phyloP scores from a whole-genome alignment of 2,113 vertebrate genomes.

The Otolemur garnettii region DNA sequence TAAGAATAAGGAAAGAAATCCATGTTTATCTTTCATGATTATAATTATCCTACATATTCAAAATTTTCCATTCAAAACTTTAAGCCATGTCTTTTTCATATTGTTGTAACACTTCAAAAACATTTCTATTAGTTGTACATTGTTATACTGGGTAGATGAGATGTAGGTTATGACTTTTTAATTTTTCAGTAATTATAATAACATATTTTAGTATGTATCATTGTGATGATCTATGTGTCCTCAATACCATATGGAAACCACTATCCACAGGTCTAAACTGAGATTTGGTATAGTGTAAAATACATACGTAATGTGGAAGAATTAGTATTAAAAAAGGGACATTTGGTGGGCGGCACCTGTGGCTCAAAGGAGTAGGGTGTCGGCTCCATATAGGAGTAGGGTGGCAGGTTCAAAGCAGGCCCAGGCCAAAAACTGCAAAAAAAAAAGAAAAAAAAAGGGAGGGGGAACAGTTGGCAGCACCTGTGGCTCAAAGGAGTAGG shows the following conservation, averaged over 20 bases:
- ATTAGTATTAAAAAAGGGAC: neutral
- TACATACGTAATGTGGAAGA: neutral
- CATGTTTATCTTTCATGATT: neutral
- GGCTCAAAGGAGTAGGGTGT: no score
- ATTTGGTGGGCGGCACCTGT: no score
- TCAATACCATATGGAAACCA: neutral
- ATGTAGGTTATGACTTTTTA: neutral
- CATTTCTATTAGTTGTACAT: neutral
- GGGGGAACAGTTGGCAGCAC: no score
- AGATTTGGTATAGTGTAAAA: neutral
- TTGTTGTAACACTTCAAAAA: neutral
- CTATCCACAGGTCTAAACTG: neutral
- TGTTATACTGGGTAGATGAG: neutral
- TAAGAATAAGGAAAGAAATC: neutral
- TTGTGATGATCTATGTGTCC: neutral
- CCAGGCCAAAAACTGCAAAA: no score
- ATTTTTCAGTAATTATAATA: neutral
- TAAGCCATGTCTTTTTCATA: neutral
- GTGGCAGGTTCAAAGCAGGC: no score
- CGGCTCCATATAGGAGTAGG: no score
- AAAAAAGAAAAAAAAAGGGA: no score
- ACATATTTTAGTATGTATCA: neutral
- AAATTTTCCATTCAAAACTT: neutral
- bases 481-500: no score
- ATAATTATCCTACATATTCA: neutral